phyloP scores from a whole-genome alignment of 2,113 vertebrate genomes.

The Zosterops pallidus region DNA sequence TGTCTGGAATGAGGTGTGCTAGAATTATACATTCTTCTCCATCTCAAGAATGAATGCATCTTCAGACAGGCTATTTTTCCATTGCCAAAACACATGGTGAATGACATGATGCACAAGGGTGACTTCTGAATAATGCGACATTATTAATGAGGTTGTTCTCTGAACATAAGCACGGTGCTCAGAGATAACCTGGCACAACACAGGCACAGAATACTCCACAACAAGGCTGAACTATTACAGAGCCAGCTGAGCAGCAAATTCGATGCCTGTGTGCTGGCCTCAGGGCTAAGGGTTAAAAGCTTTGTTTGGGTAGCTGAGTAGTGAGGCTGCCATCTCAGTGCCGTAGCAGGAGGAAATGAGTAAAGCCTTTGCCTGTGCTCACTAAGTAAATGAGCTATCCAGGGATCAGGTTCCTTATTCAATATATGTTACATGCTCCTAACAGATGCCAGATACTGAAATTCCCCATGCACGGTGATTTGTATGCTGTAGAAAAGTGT shows the following conservation, averaged over 20 bases:
- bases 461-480: not conserved
- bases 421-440: not conserved
- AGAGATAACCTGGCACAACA: not conserved
- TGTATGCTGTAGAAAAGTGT: not conserved
- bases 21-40: not conserved
- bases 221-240: not conserved
- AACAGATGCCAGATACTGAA: constrained; percentile 4
- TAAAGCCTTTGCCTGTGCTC: not conserved
- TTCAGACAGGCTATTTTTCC: not conserved
- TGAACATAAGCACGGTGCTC: not conserved
- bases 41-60: not conserved
- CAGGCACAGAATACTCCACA: not conserved
- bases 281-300: not conserved
- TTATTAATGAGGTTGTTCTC: not conserved
- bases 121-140: not conserved
- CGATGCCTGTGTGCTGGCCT: not conserved
- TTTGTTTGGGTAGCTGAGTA: not conserved
- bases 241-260: not conserved
- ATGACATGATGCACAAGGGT: not conserved
- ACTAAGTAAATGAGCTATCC: not conserved
- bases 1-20: not conserved
- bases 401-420: not conserved
- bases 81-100: not conserved
- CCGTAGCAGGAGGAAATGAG: not conserved
- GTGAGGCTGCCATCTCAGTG: not conserved